phyloP scores from a whole-genome alignment of 2,888 invertebrate species.

The Conus canariensis region DNA sequence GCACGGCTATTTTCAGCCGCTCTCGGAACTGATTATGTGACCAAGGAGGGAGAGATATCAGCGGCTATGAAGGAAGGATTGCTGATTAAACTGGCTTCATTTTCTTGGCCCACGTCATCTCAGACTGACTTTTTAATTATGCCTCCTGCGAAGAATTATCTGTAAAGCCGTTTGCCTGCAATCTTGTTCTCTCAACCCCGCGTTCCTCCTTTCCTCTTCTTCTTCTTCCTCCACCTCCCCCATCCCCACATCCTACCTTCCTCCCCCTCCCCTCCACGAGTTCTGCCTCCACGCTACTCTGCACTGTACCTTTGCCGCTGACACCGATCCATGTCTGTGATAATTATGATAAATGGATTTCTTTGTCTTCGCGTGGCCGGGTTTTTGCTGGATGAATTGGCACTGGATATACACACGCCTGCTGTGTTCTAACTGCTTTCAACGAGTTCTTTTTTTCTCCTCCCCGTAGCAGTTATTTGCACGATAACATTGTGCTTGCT shows the following conservation, averaged over 20 bases:
- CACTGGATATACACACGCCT: too few species aligned
- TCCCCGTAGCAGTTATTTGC: too few species aligned
- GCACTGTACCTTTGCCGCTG: constrained; percentile 8
- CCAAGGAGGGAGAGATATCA: background rate
- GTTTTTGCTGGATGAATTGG: background rate
- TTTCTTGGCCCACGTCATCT: background rate
- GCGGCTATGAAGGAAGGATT: constrained; percentile 1
- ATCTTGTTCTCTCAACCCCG: background rate
- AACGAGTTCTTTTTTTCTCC: too few species aligned
- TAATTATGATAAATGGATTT: constrained; percentile 12
- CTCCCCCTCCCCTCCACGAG: too few species aligned
- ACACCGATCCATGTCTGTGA: background rate
- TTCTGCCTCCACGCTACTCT: background rate
- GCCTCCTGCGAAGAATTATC: constrained; percentile 11
- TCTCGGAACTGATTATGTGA: background rate
- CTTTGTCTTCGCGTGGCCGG: background rate
- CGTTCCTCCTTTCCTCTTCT: background rate
- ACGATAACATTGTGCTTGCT: too few species aligned
- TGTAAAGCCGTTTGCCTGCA: background rate
- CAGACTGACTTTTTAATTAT: constrained; percentile 8
- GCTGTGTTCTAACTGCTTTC: too few species aligned
- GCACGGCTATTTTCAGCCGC: too few species aligned
- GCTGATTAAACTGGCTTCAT: constrained; percentile 26
- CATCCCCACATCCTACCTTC: too few species aligned
- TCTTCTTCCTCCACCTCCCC: too few species aligned